Conservation (phyloP, 2,113 vertebrate genomes). For the Orycteropus afer region DNA sequence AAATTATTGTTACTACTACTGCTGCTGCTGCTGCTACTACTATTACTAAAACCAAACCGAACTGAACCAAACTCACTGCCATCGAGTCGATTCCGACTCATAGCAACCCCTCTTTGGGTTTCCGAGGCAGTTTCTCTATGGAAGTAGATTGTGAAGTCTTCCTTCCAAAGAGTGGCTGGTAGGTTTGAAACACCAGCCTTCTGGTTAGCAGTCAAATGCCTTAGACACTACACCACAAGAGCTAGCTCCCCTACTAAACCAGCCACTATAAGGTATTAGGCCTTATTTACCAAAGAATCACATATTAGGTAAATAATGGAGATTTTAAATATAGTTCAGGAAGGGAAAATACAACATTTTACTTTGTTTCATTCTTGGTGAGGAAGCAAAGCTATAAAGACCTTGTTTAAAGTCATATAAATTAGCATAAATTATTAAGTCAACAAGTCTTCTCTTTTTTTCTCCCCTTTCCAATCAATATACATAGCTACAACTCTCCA, state of each 20-base stretch:
- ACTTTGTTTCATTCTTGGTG: neutral
- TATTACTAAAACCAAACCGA: too few relatives aligned
- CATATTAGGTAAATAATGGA: neutral
- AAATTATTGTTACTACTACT: neutral
- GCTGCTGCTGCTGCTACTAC: too few relatives aligned
- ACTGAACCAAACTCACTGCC: too few relatives aligned
- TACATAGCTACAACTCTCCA: neutral
- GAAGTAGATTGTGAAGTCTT: too few relatives aligned
- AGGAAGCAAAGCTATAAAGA: neutral
- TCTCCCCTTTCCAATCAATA: neutral
- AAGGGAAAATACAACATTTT: conserved; percentile 13
- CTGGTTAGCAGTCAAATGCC: too few relatives aligned
- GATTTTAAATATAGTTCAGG: conserved; percentile 10
- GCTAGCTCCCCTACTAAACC: too few relatives aligned
- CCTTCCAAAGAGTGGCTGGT: too few relatives aligned
- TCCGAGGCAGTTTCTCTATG: too few relatives aligned
- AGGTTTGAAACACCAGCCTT: too few relatives aligned
- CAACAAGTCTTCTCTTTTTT: neutral
- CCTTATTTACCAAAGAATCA: neutral
- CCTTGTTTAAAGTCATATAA: neutral
- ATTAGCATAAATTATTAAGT: neutral
- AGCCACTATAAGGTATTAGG: neutral
- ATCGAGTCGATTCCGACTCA: too few relatives aligned
- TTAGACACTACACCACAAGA: too few relatives aligned
- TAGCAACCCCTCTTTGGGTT: too few relatives aligned